Conservation (phyloP, 2,113 vertebrate genomes). For the Sardina pilchardus region DNA sequence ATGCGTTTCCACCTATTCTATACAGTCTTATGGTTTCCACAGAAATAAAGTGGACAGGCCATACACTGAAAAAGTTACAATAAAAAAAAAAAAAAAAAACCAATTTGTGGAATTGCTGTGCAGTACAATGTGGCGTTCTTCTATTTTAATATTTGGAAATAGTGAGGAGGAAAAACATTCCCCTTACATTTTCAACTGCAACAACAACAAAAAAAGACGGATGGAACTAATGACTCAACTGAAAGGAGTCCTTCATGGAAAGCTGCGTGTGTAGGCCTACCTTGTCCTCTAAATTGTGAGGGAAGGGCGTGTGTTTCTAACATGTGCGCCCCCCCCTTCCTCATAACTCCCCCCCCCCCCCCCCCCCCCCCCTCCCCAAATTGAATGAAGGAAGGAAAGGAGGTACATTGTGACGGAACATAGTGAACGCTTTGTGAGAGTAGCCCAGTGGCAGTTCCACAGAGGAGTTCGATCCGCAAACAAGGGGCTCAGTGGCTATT, state of each 20-base stretch:
- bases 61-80: not conserved
- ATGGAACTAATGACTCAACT: slow-evolving; percentile 13
- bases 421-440: slow-evolving; percentile 38
- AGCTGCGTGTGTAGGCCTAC: not conserved
- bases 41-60: not conserved
- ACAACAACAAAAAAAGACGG: not conserved
- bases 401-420: slow-evolving; percentile 34
- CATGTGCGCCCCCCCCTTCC: not conserved
- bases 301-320: slow-evolving; percentile 12
- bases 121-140: not conserved
- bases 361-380: not conserved
- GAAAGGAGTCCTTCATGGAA: slow-evolving; percentile 3
- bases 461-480: not conserved
- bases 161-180: not conserved
- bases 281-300: not conserved
- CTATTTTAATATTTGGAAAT: slow-evolving; percentile 4
- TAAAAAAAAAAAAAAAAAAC: not conserved
- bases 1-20: not conserved
- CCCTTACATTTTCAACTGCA: not conserved
- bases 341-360: not conserved
- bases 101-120: not conserved
- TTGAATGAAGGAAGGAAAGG: slow-evolving; percentile 24
- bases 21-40: not conserved
- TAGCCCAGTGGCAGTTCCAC: not conserved
- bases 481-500: not conserved